phyloP scores from a whole-genome alignment of 2,113 vertebrate genomes.

The Saccopteryx bilineata region DNA sequence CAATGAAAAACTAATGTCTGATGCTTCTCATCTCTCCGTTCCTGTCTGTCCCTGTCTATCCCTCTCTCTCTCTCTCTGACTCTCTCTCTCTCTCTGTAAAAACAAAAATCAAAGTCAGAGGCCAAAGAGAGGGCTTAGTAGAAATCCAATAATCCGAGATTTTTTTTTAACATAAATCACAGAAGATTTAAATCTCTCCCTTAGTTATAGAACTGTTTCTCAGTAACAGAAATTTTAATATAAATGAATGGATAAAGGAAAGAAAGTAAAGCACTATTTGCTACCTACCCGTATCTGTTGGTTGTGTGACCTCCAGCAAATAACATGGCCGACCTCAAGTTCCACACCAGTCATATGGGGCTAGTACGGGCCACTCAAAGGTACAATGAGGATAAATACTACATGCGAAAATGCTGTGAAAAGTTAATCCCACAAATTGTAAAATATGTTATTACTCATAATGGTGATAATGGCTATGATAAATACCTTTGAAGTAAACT shows the following conservation, averaged over 20 bases:
- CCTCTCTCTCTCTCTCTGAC: too few relatives aligned
- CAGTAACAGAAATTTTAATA: background rate
- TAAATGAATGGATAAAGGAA: background rate
- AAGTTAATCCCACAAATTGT: background rate
- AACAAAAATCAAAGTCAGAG: background rate
- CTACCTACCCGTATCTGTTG: background rate
- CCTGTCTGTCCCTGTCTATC: too few relatives aligned
- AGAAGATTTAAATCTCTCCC: background rate
- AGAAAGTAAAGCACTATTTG: background rate
- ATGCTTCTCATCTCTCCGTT: too few relatives aligned
- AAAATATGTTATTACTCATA: background rate
- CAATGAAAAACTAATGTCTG: too few relatives aligned
- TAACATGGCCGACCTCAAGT: fast-evolving
- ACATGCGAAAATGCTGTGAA: background rate
- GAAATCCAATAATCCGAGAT: background rate
- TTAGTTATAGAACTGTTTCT: background rate
- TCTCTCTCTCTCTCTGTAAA: too few relatives aligned
- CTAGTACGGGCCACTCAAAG: background rate
- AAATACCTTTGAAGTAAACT: background rate
- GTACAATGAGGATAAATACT: background rate
- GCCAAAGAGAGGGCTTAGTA: background rate
- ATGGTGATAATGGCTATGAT: background rate
- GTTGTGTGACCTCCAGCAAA: background rate
- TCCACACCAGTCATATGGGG: background rate
- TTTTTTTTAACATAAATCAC: background rate